phyloP scores from a whole-genome alignment of 1,140 invertebrate species.

The Danaus plexippus region DNA sequence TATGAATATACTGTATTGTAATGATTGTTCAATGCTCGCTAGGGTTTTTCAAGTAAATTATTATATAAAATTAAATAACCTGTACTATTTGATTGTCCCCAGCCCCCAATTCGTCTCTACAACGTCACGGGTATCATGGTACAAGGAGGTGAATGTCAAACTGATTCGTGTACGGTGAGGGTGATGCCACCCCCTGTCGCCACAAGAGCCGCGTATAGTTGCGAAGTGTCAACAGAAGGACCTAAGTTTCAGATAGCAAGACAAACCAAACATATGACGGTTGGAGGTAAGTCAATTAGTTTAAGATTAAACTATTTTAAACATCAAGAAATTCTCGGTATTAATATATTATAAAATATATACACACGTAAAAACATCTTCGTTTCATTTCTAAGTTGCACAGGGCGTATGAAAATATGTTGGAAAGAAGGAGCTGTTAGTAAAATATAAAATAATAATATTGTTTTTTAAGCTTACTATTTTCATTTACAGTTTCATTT shows the following conservation, averaged over 20 bases:
- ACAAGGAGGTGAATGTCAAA: slow-evolving; percentile 64
- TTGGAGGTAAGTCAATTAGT: slow-evolving; percentile 68
- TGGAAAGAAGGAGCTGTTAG: too few species aligned
- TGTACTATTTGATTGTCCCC: slow-evolving; percentile 17
- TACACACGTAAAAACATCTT: too few species aligned
- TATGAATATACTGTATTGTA: too few species aligned
- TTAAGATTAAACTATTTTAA: background rate
- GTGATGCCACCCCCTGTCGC: slow-evolving; percentile 70
- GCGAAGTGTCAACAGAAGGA: slow-evolving; percentile 77
- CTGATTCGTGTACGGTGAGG: slow-evolving; percentile 67
- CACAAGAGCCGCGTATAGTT: slow-evolving; percentile 73
- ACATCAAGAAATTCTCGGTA: too few species aligned
- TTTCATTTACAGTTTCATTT: too few species aligned
- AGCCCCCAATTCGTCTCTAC: slow-evolving; percentile 58
- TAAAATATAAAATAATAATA: too few species aligned
- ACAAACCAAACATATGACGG: slow-evolving; percentile 75
- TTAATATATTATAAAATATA: too few species aligned
- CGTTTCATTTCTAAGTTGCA: too few species aligned
- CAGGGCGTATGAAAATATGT: too few species aligned
- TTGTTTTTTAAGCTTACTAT: too few species aligned
- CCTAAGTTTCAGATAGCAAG: slow-evolving; percentile 75
- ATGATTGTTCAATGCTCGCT: background rate
- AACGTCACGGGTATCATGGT: slow-evolving; percentile 62
- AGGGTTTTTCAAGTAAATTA: background rate
- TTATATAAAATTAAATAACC: background rate